phyloP scores from a whole-genome alignment of 1,140 invertebrate species.

The Argopecten irradians region DNA sequence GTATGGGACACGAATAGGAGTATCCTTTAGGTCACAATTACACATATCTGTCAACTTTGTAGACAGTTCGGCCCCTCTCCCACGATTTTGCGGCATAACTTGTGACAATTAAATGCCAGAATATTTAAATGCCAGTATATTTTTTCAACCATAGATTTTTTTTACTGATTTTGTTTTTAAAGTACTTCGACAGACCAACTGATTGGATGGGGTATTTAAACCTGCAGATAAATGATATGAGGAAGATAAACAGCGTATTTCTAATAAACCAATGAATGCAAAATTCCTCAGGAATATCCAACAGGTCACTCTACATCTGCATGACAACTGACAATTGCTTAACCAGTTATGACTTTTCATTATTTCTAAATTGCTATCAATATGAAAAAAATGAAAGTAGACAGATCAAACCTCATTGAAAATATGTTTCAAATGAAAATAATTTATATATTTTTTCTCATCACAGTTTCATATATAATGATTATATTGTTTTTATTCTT shows the following conservation, averaged over 20 bases:
- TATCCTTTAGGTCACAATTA: background rate
- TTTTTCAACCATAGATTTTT: background rate
- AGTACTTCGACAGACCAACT: background rate
- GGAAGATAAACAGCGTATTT: background rate
- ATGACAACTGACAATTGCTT: too few relatives aligned
- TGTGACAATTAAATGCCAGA: background rate
- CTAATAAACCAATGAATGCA: background rate
- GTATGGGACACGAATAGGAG: background rate
- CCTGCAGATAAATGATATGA: background rate
- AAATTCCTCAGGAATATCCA: background rate
- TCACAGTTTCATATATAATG: too few relatives aligned
- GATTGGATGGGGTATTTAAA: background rate
- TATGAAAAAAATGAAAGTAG: too few relatives aligned
- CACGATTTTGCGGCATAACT: background rate
- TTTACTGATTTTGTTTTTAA: constrained; percentile 12
- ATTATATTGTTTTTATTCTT: too few relatives aligned
- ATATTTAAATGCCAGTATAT: background rate
- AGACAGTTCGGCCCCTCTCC: background rate
- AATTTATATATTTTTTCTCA: too few relatives aligned
- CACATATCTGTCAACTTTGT: background rate
- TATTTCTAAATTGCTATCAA: too few relatives aligned
- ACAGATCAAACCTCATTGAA: too few relatives aligned
- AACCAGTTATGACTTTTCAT: too few relatives aligned
- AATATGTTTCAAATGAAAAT: too few relatives aligned
- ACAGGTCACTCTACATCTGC: too few relatives aligned